Conservation (phyloP, 23 tunicate genomes). For the Phallusia fumigata region DNA sequence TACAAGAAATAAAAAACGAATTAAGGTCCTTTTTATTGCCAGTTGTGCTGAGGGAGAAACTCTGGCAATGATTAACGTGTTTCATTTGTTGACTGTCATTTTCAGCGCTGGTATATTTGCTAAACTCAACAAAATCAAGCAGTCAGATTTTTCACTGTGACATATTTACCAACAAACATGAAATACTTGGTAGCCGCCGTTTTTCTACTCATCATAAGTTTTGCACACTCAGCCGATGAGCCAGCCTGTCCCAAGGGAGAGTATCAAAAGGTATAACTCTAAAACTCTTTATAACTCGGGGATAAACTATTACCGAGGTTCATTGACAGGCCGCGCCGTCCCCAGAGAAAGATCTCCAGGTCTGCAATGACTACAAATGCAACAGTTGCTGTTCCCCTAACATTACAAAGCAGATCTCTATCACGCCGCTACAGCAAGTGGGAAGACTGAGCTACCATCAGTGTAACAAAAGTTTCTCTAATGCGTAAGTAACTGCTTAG, state of each 20-base stretch:
- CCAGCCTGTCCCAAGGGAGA: not conserved
- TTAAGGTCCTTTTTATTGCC: too few relatives aligned
- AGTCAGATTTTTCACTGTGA: too few relatives aligned
- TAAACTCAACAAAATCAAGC: too few relatives aligned
- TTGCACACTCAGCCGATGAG: not conserved
- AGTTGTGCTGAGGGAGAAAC: too few relatives aligned
- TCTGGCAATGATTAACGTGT: too few relatives aligned
- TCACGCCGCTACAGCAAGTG: constrained; percentile 41
- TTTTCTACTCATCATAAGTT: too few relatives aligned
- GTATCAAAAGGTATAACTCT: not conserved
- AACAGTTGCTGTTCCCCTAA: constrained; percentile 57
- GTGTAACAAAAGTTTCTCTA: constrained; percentile 25
- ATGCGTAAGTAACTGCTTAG: constrained; percentile 56
- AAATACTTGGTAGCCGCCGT: too few relatives aligned
- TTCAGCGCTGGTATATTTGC: too few relatives aligned
- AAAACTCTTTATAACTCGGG: not conserved
- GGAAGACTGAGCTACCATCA: constrained; percentile 48
- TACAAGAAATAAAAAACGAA: too few relatives aligned
- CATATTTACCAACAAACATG: too few relatives aligned
- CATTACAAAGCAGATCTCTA: constrained; percentile 26
- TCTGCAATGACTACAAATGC: constrained; percentile 46
- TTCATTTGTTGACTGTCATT: too few relatives aligned
- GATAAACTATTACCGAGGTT: not conserved
- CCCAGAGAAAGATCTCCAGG: constrained; percentile 31
- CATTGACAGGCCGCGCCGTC: constrained; percentile 32